Percentiles rank a stretch among this genome's conserved stretches.
Conservation (phyloP, 2,797 vertebrate genomes). For the Sebastes diaconus region DNA sequence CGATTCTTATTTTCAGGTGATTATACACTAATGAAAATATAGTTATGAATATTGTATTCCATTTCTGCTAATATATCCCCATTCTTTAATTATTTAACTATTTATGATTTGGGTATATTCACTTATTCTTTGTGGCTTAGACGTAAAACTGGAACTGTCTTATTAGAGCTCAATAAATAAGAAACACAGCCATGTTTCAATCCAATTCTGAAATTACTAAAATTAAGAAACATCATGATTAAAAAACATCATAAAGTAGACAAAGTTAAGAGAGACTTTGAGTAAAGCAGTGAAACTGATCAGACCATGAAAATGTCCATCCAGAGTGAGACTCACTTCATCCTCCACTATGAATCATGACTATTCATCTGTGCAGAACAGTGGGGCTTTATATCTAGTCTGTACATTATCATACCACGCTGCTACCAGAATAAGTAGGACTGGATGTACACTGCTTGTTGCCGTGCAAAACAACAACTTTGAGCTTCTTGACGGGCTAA, state of each 20-base stretch:
- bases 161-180: background rate
- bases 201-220: background rate
- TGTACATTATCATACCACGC: constrained; percentile 65
- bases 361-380: constrained; percentile 70
- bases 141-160: background rate
- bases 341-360: constrained; percentile 59
- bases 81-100: background rate
- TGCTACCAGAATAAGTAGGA: constrained; percentile 16
- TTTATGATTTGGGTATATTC: background rate
- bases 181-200: background rate
- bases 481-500: background rate
- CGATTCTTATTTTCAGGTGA: too few relatives aligned
- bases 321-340: constrained; percentile 44
- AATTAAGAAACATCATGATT: background rate
- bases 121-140: background rate
- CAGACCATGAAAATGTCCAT: constrained; percentile 32
- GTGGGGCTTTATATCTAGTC: constrained; percentile 60
- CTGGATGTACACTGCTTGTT: constrained; percentile 35
- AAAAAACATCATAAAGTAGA: background rate
- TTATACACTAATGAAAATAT: too few relatives aligned
- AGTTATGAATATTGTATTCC: too few relatives aligned
- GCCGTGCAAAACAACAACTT: constrained; percentile 11
- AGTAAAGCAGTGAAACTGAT: constrained; percentile 11
- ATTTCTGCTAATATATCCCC: background rate
- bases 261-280: background rate